Evolutionary conservation across 2,797 vertebrate genomes (phyloP), one percentile per base, ranked within the genome.

Genomic region (Pseudomugil tenellus): DNA sequence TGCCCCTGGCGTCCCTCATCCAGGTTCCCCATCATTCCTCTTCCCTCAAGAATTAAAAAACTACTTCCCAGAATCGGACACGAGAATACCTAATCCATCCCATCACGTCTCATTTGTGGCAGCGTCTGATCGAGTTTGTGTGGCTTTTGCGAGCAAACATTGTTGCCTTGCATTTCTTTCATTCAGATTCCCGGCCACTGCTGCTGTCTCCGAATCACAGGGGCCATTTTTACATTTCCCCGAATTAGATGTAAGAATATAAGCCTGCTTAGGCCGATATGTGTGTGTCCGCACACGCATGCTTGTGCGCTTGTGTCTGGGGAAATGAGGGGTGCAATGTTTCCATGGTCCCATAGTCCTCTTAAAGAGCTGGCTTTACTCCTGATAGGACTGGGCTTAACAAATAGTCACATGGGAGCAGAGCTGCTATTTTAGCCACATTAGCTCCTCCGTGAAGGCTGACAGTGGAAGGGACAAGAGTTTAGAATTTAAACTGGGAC

Each of bases 221-320:
- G 87, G 93, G 92, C 95, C 87, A 74, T 86, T 92, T 94, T 88
- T 93, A 92, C 81, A 92, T 94, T 94, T 95, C 89, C 92, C 77
- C 58, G 92, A 95, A 93, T 92, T 93, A 92, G 91, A 92, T 79
- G 63, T 89, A 84, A 85, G 83, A 81, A 70, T 67, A 74, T 84
- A 83, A 84, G 80, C 76, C 74, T 21, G 37, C 51, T 37, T 58
- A 31, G 21, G 19, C 37, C 64, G n/a, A 41, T 43, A n/a, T 29
- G 55, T 35, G 56, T 66, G 35, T 60, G 67, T 49, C 31, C 43
- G 51, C 34, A 32, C 53, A 57, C 21, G 51, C 54, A 43, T 68
- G 68, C 31, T 43, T 58, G 74, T 46, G 25, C 28, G 49, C 68
- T 60, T 9, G 35, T 31, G 66, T 73, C 66, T 58, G 70, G 79